Conservation (phyloP, 2,797 vertebrate species). For the Balearica regulorum region DNA sequence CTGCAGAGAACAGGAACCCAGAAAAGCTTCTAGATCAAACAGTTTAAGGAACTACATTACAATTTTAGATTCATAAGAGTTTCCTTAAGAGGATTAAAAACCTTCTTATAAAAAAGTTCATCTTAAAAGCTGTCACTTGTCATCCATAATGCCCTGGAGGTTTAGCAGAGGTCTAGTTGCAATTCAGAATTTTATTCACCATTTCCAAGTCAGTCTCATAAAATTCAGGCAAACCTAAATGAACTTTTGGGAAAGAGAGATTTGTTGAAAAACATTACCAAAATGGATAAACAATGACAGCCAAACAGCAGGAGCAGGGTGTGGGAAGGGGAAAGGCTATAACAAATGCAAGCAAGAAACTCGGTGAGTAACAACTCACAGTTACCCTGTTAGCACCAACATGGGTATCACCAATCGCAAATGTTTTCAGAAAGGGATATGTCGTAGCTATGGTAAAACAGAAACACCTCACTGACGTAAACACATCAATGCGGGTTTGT, state of each 20-base stretch:
- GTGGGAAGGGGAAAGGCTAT: not conserved
- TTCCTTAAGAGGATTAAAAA: constrained; percentile 5
- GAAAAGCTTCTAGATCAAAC: not conserved
- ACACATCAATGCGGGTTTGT: not conserved
- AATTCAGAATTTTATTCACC: not conserved
- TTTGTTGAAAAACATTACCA: not conserved
- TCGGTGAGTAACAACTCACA: not conserved
- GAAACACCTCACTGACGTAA: not conserved
- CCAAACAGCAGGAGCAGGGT: not conserved
- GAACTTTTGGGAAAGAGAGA: not conserved
- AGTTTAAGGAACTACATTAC: not conserved
- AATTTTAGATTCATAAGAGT: not conserved
- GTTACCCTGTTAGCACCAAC: not conserved
- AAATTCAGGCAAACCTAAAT: not conserved
- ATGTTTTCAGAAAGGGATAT: not conserved
- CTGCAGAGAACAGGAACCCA: not conserved
- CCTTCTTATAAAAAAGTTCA: not conserved
- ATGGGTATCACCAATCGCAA: not conserved
- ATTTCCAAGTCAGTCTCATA: not conserved
- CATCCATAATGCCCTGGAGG: not conserved
- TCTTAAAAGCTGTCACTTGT: not conserved
- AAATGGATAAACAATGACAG: not conserved
- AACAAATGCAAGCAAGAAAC: not conserved
- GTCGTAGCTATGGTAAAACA: not conserved
- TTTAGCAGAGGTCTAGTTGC: not conserved